A percentile compares a stretch with the other conserved stretches of the same genome.
These are phyloP conservation scores for Deroptyus accipitrinus DNA, from an alignment of 2,113 vertebrate species.

Conservation along the genomic window DNA sequence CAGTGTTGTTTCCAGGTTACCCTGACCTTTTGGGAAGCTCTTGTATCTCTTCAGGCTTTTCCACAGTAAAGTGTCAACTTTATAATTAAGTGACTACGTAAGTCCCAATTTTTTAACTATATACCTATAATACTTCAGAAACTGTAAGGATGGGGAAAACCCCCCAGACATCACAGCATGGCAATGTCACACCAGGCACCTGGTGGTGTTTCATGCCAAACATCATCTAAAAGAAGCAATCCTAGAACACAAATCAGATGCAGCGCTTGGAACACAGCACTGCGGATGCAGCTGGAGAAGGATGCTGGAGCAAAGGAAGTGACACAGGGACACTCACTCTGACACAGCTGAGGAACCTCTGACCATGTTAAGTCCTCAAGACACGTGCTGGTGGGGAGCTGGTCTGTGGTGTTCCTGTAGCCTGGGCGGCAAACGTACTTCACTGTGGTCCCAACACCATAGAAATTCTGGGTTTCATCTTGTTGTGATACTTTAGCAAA, in stretches of 20 bases:
- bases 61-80: background rate
- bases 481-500: background rate
- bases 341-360: background rate
- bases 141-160: rapidly evolving
- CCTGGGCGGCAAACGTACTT: conserved; percentile 44
- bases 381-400: conserved; percentile 3
- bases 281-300: rapidly evolving
- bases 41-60: background rate
- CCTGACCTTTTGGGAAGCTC: background rate
- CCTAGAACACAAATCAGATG: background rate
- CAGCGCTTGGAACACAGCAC: rapidly evolving
- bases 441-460: background rate
- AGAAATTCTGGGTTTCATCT: background rate
- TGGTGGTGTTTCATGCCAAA: background rate
- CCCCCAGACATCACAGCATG: rapidly evolving
- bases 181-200: background rate
- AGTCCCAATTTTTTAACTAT: background rate
- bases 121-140: background rate
- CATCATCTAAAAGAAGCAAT: background rate
- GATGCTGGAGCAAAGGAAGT: rapidly evolving
- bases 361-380: background rate
- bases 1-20: background rate
- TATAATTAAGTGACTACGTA: background rate
- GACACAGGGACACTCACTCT: background rate
- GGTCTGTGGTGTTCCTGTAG: background rate